These are phyloP conservation scores for Lasioglossum morio DNA, from an alignment of 2,888 invertebrate species.

Conservation along the genomic window DNA sequence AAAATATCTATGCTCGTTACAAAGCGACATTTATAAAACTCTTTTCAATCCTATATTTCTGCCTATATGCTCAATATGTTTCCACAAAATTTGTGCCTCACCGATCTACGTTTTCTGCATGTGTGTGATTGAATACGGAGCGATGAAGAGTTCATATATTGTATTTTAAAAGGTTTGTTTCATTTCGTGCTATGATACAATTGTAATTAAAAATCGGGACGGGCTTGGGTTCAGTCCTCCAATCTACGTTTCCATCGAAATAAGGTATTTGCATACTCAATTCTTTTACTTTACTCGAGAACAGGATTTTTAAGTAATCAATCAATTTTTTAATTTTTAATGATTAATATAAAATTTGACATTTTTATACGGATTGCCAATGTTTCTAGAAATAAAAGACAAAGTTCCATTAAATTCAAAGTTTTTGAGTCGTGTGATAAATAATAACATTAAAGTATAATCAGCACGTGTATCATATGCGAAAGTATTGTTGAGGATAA, in stretches of 20 bases:
- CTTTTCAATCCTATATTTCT: neutral
- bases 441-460: too few species aligned
- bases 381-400: too few species aligned
- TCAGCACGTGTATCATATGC: too few species aligned
- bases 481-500: too few species aligned
- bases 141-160: neutral
- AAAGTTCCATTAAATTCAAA: too few species aligned
- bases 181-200: neutral
- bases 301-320: too few species aligned
- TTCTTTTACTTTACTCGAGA: too few species aligned
- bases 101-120: neutral
- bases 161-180: neutral
- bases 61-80: neutral
- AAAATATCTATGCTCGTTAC: neutral
- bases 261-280: neutral
- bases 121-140: neutral
- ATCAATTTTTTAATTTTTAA: too few species aligned
- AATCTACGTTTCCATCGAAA: neutral
- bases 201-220: neutral
- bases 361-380: too few species aligned
- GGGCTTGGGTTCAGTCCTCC: neutral
- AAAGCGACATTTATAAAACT: slow-evolving; percentile 2
- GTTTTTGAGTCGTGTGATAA: too few species aligned
- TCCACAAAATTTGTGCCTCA: neutral
- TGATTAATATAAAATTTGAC: too few species aligned